Conservation (phyloP, 2,113 vertebrate species). For the Carollia perspicillata region DNA sequence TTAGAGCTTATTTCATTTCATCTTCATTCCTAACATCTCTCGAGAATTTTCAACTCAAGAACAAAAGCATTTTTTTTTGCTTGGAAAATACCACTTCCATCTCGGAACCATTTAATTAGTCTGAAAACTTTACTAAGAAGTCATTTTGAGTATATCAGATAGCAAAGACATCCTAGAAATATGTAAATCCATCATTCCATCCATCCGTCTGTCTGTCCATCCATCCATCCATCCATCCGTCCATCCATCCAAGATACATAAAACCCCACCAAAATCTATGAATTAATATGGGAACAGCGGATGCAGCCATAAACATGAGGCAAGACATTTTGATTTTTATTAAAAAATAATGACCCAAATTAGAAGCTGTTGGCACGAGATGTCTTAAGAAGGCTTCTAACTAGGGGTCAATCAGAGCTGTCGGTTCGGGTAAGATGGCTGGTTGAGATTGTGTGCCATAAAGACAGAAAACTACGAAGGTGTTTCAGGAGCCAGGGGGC, state of each 20-base stretch:
- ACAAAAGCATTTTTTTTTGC: neutral
- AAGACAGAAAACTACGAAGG: neutral
- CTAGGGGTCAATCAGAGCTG: neutral
- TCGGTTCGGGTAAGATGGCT: accelerated
- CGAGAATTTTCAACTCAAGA: neutral
- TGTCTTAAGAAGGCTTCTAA: neutral
- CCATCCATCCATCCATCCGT: too few species aligned
- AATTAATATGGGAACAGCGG: neutral
- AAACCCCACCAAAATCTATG: neutral
- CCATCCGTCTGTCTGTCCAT: too few species aligned
- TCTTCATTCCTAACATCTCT: neutral
- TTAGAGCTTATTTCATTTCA: neutral
- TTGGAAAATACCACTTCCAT: neutral
- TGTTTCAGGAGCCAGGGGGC: neutral
- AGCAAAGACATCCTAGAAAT: neutral
- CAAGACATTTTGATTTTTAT: neutral
- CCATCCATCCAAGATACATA: neutral
- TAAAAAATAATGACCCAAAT: neutral
- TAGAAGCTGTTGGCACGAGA: neutral
- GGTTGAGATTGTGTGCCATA: accelerated
- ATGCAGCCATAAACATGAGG: too few species aligned
- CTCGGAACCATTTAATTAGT: neutral
- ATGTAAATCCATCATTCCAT: neutral
- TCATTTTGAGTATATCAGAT: neutral
- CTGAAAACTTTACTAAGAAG: neutral